Percentiles rank a stretch among this genome's conserved stretches.
Conservation (phyloP, 2,797 vertebrate genomes). For the Characodon lateralis region DNA sequence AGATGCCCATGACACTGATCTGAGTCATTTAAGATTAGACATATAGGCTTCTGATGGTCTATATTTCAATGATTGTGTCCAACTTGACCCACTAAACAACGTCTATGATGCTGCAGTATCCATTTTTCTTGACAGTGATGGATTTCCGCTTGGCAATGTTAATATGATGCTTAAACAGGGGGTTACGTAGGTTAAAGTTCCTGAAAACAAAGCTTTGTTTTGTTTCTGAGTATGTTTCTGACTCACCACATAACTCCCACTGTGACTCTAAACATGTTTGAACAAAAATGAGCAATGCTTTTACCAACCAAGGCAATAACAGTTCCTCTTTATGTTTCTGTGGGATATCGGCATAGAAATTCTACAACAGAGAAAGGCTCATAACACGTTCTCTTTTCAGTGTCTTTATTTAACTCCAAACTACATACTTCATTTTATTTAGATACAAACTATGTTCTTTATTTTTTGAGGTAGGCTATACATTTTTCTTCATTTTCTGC, state of each 20-base stretch:
- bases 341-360: neutral
- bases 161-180: neutral
- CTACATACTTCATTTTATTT: too few species aligned
- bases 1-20: neutral
- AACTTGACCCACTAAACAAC: neutral
- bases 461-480: neutral
- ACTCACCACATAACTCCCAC: neutral
- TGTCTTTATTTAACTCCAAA: too few species aligned
- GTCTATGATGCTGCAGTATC: neutral
- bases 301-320: neutral
- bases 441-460: neutral
- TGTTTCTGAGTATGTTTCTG: too few species aligned
- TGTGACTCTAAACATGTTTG: neutral
- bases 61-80: neutral
- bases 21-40: neutral
- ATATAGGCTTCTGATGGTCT: neutral
- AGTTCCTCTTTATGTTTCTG: too few species aligned
- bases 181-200: neutral
- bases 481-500: too few species aligned
- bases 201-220: too few species aligned
- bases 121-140: neutral
- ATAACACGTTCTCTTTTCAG: too few species aligned
- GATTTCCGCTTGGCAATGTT: neutral
- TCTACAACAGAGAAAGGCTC: neutral
- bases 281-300: neutral